These are phyloP conservation scores for Drosophila mimetica DNA, from an alignment of 2,888 invertebrate genomes.

Conservation along the genomic window DNA sequence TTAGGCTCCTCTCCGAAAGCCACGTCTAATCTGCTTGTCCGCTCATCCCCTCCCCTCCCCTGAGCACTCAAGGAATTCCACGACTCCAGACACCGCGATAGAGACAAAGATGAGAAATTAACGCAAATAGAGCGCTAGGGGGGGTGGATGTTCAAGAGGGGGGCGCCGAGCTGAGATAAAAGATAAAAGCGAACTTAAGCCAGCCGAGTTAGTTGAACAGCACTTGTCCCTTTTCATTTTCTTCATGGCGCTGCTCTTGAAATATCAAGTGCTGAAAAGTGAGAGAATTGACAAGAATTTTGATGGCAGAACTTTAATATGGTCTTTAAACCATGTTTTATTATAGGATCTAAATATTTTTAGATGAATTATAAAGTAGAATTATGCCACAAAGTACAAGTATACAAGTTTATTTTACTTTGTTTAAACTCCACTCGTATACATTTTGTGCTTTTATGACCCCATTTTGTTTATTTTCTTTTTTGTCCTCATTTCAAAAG, in stretches of 20 bases:
- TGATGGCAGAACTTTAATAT: neutral
- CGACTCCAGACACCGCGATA: slow-evolving; percentile 17
- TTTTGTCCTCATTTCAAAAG: slow-evolving; percentile 7
- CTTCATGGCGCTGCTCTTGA: slow-evolving; percentile 24
- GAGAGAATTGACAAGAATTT: slow-evolving; percentile 28
- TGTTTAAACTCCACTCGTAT: neutral
- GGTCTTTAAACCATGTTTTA: neutral
- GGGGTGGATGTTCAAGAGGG: slow-evolving; percentile 4
- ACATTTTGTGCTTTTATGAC: neutral
- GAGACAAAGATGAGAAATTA: slow-evolving; percentile 36
- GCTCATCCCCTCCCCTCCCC: slow-evolving; percentile 6
- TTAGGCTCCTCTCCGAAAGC: slow-evolving; percentile 15
- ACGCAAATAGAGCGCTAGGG: slow-evolving; percentile 23
- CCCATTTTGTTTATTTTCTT: neutral
- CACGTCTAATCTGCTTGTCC: slow-evolving; percentile 23
- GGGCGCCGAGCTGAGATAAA: neutral
- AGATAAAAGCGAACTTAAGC: slow-evolving; percentile 23
- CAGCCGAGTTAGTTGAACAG: slow-evolving; percentile 33
- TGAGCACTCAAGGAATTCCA: slow-evolving; percentile 27
- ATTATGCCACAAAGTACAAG: too few relatives aligned
- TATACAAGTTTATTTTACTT: neutral
- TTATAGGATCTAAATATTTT: too few relatives aligned
- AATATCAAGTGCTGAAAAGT: slow-evolving; percentile 23
- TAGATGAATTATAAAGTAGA: too few relatives aligned
- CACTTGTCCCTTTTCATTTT: slow-evolving; percentile 37